A percentile compares a stretch with the other conserved stretches of the same genome.
Evolutionary conservation across 1,140 invertebrate species (phyloP).

Genomic region (Tachypleus tridentatus): DNA sequence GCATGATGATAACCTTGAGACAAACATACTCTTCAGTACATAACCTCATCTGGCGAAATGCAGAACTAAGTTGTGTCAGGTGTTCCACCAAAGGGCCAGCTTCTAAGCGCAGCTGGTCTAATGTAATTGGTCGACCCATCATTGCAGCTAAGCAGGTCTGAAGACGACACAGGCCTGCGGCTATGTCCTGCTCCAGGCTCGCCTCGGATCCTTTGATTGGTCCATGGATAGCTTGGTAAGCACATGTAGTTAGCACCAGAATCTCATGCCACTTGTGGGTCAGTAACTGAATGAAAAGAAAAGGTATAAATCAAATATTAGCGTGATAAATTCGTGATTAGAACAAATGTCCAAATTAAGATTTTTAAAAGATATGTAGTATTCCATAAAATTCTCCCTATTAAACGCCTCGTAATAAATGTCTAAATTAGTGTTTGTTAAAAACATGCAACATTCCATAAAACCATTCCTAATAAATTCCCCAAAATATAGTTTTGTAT

Average conservation of each 20-base stretch:
- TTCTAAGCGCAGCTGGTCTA: slow-evolving; percentile 81
- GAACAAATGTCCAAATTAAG: no score
- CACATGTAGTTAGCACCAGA: slow-evolving; percentile 80
- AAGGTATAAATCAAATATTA: no score
- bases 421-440: no score
- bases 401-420: no score
- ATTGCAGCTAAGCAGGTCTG: slow-evolving; percentile 78
- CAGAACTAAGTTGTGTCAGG: slow-evolving; percentile 81
- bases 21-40: slow-evolving; percentile 77
- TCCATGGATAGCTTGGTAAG: slow-evolving; percentile 66
- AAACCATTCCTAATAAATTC: no score
- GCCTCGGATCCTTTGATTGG: not conserved
- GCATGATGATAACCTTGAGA: slow-evolving; percentile 88
- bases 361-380: no score
- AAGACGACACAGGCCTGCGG: slow-evolving; percentile 51
- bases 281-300: slow-evolving; percentile 49
- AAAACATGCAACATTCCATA: no score
- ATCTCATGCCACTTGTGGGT: slow-evolving; percentile 97
- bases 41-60: slow-evolving; percentile 74
- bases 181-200: slow-evolving; percentile 40
- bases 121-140: slow-evolving; percentile 59
- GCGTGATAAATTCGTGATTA: no score
- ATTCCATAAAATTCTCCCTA: no score
- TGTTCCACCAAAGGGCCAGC: slow-evolving; percentile 88
- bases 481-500: no score